Conservation (phyloP, 2,888 invertebrate species). For the Neoaliturus tenellus region DNA sequence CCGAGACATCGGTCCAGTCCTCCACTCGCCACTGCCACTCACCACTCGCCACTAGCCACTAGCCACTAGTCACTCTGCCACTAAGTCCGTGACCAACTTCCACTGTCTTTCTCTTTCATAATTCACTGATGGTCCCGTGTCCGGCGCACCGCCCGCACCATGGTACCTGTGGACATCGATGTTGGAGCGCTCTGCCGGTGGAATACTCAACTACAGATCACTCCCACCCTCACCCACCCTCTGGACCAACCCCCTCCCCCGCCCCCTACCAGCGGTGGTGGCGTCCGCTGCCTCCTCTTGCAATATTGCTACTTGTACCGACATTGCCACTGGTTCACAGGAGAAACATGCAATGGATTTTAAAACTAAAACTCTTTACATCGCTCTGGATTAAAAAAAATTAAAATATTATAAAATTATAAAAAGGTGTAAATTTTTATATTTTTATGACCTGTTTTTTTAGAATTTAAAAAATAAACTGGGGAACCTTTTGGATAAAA, state of each 20-base stretch:
- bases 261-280: background rate
- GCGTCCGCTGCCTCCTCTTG: slow-evolving; percentile 34
- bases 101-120: slow-evolving; percentile 29
- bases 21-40: slow-evolving; percentile 15
- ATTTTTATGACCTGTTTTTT: no score
- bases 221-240: slow-evolving; percentile 39
- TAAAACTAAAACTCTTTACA: background rate
- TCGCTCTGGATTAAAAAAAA: background rate
- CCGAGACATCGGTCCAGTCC: slow-evolving; percentile 34
- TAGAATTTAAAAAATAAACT: no score
- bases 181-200: slow-evolving; percentile 9
- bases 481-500: no score
- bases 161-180: slow-evolving; percentile 27
- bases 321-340: background rate
- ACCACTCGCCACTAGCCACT: no score
- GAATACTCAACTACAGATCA: slow-evolving; percentile 54
- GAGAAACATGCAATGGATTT: background rate
- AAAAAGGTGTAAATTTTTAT: no score
- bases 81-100: slow-evolving; percentile 35
- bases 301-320: slow-evolving; percentile 11
- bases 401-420: no score
- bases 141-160: slow-evolving; percentile 47
- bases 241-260: background rate
- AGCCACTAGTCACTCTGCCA: slow-evolving; percentile 17
- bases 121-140: slow-evolving; percentile 7